A percentile compares a stretch with the other conserved stretches of the same genome.
These are phyloP conservation scores for Heliconius ismenius DNA, from an alignment of 2,888 invertebrate species.

Conservation along the genomic window DNA sequence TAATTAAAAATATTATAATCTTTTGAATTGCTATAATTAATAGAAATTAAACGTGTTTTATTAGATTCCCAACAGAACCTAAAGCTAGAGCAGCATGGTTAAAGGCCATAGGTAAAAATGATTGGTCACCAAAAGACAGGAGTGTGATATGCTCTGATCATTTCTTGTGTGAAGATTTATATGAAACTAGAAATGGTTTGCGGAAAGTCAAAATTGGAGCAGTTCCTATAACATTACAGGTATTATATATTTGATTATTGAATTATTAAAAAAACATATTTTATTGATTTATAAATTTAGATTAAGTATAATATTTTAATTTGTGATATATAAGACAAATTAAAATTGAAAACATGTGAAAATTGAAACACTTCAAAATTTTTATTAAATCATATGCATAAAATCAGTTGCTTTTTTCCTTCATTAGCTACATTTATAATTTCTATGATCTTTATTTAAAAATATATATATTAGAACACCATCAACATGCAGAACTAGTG, in stretches of 20 bases:
- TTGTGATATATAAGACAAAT: too few relatives aligned
- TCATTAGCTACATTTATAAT: too few relatives aligned
- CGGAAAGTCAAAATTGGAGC: constrained; percentile 61
- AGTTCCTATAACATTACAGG: constrained; percentile 59
- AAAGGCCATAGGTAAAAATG: constrained; percentile 55
- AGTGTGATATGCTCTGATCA: constrained; percentile 68
- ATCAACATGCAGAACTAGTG: too few relatives aligned
- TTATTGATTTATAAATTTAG: not conserved
- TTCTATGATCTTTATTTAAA: too few relatives aligned
- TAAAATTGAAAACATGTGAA: too few relatives aligned
- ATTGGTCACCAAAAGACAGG: constrained; percentile 59
- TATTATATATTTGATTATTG: constrained; percentile 35
- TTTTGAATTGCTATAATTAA: not conserved
- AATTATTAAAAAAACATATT: not conserved
- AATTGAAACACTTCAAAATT: too few relatives aligned
- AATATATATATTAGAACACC: too few relatives aligned
- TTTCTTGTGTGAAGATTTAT: constrained; percentile 63
- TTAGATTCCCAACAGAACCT: constrained; percentile 62
- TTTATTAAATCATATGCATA: too few relatives aligned
- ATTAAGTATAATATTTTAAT: too few relatives aligned
- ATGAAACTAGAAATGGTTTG: constrained; percentile 61
- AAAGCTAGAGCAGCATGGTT: constrained; percentile 60
- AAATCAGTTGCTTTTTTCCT: too few relatives aligned
- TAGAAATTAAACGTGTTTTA: constrained; percentile 30
- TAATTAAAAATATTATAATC: not conserved